Conservation (phyloP, 1,140 invertebrate genomes). For the Cydia amplana region DNA sequence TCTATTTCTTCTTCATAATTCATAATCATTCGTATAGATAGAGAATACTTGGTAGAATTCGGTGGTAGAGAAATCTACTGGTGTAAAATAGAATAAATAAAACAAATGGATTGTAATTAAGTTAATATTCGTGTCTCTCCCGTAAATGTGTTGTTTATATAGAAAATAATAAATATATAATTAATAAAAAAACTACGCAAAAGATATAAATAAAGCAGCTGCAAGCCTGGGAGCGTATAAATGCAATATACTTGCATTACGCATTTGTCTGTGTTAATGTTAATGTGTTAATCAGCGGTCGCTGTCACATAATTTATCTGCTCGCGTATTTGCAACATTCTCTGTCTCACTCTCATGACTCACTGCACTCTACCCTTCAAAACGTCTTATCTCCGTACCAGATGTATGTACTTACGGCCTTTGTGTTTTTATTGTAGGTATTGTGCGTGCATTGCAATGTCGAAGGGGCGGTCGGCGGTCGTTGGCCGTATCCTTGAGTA, state of each 20-base stretch:
- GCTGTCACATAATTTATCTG: neutral
- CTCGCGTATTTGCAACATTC: neutral
- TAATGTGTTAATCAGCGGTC: neutral
- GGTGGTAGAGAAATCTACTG: too few relatives aligned
- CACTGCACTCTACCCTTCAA: conserved; percentile 32
- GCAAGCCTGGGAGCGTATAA: neutral
- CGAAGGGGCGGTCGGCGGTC: conserved; percentile 47
- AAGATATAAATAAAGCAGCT: neutral
- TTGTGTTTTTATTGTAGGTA: neutral
- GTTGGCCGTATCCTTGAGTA: conserved; percentile 71
- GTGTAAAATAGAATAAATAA: too few relatives aligned
- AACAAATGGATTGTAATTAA: too few relatives aligned
- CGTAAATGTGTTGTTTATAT: too few relatives aligned
- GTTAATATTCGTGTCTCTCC: too few relatives aligned
- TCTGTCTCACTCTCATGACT: conserved; percentile 8
- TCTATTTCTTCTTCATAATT: too few relatives aligned
- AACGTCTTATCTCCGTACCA: conserved; percentile 33
- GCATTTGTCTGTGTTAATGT: neutral
- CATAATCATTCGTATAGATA: too few relatives aligned
- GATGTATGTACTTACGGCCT: neutral
- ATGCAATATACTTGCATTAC: neutral
- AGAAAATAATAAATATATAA: neutral
- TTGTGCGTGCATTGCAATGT: conserved; percentile 45
- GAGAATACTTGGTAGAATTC: too few relatives aligned
- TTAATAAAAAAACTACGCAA: neutral